phyloP scores from a whole-genome alignment of 2,113 vertebrate species.

The Ciconia stormi region DNA sequence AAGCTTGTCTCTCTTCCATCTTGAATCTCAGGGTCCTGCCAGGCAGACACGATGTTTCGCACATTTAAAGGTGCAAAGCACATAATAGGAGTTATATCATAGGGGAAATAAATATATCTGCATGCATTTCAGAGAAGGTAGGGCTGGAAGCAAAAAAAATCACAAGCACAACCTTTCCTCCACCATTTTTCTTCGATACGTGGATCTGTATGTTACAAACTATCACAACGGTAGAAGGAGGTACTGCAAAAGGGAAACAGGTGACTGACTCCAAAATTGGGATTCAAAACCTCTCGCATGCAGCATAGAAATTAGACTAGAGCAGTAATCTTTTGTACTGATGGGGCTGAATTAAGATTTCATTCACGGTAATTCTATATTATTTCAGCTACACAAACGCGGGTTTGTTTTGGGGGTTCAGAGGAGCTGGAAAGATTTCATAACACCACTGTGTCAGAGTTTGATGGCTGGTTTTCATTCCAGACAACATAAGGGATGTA shows the following conservation, averaged over 20 bases:
- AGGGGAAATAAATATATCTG: background rate
- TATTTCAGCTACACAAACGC: background rate
- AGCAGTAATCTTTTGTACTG: background rate
- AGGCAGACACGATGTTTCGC: background rate
- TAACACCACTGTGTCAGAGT: background rate
- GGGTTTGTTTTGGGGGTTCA: background rate
- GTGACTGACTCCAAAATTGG: background rate
- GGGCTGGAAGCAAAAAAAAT: background rate
- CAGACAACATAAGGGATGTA: background rate
- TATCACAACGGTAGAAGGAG: background rate
- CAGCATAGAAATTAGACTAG: background rate
- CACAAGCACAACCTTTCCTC: background rate
- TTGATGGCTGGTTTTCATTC: background rate
- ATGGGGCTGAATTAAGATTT: background rate
- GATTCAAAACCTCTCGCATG: background rate
- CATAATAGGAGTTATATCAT: background rate
- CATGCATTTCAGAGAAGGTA: background rate
- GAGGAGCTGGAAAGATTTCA: background rate
- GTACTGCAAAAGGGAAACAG: background rate
- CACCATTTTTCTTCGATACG: fast-evolving
- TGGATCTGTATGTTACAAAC: background rate
- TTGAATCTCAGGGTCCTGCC: constrained; percentile 37
- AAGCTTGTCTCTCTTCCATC: constrained; percentile 44
- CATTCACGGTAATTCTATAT: background rate
- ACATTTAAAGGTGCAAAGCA: constrained; percentile 60